Conservation (phyloP, 2,888 invertebrate species). For the Macrophya alboannulata region DNA sequence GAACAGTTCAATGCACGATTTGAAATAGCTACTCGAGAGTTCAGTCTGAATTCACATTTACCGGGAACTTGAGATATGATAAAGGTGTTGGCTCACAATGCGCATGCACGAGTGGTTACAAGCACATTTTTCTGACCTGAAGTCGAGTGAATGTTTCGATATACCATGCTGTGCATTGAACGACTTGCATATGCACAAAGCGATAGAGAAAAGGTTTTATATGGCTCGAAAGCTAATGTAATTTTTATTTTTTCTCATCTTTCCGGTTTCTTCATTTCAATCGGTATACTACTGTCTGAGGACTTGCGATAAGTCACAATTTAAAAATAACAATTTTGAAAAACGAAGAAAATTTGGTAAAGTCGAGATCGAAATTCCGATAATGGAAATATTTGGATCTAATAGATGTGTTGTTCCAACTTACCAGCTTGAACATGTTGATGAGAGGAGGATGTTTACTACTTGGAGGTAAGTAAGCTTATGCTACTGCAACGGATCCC, state of each 20-base stretch:
- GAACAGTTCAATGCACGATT: neutral
- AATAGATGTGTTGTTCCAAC: conserved; percentile 58
- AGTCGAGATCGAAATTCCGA: neutral
- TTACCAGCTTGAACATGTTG: conserved; percentile 80
- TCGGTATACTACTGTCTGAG: no score
- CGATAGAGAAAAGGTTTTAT: neutral
- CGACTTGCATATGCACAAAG: neutral
- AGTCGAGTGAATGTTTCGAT: conserved; percentile 61
- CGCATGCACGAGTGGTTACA: conserved; percentile 71
- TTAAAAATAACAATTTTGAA: neutral
- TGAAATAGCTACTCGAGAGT: neutral
- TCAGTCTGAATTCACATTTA: neutral
- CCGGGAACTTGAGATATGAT: neutral
- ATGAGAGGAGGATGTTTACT: conserved; percentile 74
- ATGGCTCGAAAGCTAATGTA: neutral
- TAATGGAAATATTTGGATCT: neutral
- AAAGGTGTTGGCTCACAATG: conserved; percentile 14
- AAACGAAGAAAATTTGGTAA: neutral
- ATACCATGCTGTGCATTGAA: neutral
- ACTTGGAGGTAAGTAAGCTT: conserved; percentile 74
- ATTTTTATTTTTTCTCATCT: neutral
- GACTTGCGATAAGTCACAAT: neutral
- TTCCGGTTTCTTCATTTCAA: neutral
- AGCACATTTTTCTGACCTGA: conserved; percentile 69
- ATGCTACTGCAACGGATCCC: conserved; percentile 67